Base-by-base conservation (phyloP, 2,113 vertebrate species). In the Balaeniceps rex region DNA sequence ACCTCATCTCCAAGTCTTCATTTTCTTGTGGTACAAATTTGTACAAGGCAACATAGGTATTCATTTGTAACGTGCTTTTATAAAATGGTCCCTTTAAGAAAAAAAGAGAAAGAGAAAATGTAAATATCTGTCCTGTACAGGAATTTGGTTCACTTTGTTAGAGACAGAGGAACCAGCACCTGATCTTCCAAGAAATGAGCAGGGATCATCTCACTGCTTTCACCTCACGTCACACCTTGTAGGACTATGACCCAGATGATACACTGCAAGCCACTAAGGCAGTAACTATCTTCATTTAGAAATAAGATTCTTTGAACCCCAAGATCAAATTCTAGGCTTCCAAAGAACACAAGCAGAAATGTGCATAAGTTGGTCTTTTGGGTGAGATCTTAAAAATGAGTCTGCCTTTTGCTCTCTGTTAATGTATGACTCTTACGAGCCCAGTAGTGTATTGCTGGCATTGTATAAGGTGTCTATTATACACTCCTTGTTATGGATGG, bases 1-100 rank as follows among this genome's bases (percentile, higher is more conserved):
- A 99, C 99, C 99, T 99, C 98, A 99, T 99, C 97, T 99, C 99
- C 98, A 99, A 98, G 97, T 99, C 99, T 94, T 99, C 99, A 83
- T 98, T 99, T 88, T 99, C 99, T 95, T 99, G 99, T 83, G 99
- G 98, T 77, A 97, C 98, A 98, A 99, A 99, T 98, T 98, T 99
- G 98, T 99, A 99, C 98, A 99, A 99, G 98, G 99, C 99, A 98
- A 99, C 99, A 24, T 99, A 99, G 96, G 98, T 99, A 98, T 99
- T 99, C 96, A 98, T 98, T 95, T 98, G 98, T 87, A 99, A 97
- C 68, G 98, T 77, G 82, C 98, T 99, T 98, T 98, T 99, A 96
- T 98, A 97, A 96, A 97, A 94, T 92, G 97, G 85, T 94, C 69
- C 98, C 98, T 98, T 95, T n/a, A 93, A 90, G 31, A 84, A 69